phyloP scores from a whole-genome alignment of 2,797 vertebrate species.

The Oophaga sylvatica region DNA sequence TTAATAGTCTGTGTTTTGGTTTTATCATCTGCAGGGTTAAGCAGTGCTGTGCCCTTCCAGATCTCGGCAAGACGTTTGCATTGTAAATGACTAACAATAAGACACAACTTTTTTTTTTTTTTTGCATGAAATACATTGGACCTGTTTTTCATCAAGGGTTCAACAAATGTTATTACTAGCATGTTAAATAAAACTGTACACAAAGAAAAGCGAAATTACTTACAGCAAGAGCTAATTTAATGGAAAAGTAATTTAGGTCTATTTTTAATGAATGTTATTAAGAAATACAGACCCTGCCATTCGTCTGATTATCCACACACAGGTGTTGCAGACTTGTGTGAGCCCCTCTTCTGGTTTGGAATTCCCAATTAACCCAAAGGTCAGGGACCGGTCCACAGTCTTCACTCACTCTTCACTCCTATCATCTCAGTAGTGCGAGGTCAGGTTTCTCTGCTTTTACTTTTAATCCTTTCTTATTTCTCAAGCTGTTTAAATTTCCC shows the following conservation, averaged over 20 bases:
- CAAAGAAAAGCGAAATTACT: not conserved
- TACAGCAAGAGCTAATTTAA: not conserved
- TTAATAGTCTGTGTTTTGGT: no score
- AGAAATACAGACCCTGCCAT: not conserved
- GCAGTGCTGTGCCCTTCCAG: not conserved
- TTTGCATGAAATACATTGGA: not conserved
- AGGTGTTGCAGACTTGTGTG: not conserved
- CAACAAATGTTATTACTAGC: not conserved
- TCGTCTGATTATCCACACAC: not conserved
- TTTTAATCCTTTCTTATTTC: slow-evolving; percentile 64
- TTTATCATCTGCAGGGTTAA: no score
- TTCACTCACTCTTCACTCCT: slow-evolving; percentile 40
- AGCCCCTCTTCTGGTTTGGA: slow-evolving; percentile 42
- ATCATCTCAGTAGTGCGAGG: slow-evolving; percentile 63
- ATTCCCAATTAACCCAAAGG: slow-evolving; percentile 53
- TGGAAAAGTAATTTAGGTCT: not conserved
- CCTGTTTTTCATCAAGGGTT: not conserved
- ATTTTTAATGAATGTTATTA: not conserved
- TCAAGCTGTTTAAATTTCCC: not conserved
- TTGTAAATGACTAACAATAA: not conserved
- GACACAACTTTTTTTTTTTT: not conserved
- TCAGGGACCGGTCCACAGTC: not conserved
- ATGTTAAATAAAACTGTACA: not conserved
- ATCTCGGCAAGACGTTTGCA: not conserved
- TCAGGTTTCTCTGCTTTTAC: slow-evolving; percentile 61